These are phyloP conservation scores for Champsocephalus esox DNA, from an alignment of 2,797 vertebrate genomes.

Conservation along the genomic window DNA sequence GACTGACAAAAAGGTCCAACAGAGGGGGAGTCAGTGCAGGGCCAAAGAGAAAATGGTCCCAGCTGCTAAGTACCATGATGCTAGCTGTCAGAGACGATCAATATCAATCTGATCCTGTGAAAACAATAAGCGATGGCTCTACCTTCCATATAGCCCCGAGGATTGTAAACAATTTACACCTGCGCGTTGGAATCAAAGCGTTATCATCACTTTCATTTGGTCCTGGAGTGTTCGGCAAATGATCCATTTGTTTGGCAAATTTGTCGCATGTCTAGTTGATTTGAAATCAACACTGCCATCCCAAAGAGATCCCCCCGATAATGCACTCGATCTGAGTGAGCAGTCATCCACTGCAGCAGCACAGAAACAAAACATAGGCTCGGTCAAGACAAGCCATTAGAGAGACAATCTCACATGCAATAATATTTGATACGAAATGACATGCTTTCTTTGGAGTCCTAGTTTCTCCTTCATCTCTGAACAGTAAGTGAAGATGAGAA, in stretches of 20 bases:
- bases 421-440: constrained; percentile 59
- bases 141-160: constrained; percentile 55
- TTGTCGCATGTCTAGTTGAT: constrained; percentile 60
- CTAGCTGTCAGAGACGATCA: constrained; percentile 74
- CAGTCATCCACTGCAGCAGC: constrained; percentile 25
- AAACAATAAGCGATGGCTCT: constrained; percentile 64
- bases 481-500: constrained; percentile 55
- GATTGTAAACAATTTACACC: constrained; percentile 67
- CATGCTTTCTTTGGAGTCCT: constrained; percentile 59
- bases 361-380: constrained; percentile 26
- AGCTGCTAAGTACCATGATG: constrained; percentile 67
- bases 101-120: constrained; percentile 71
- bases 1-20: constrained; percentile 21
- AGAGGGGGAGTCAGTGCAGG: constrained; percentile 17
- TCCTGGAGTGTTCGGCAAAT: constrained; percentile 55
- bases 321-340: constrained; percentile 25
- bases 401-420: constrained; percentile 47
- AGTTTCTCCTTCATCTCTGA: constrained; percentile 57
- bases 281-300: constrained; percentile 51
- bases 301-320: constrained; percentile 25
- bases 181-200: constrained; percentile 44
- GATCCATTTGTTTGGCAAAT: constrained; percentile 72
- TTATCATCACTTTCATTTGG: constrained; percentile 49
- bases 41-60: constrained; percentile 61
- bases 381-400: constrained; percentile 44